Base-by-base conservation (phyloP, 1,140 invertebrate species). In the Caenorhabditis brenneri region DNA sequence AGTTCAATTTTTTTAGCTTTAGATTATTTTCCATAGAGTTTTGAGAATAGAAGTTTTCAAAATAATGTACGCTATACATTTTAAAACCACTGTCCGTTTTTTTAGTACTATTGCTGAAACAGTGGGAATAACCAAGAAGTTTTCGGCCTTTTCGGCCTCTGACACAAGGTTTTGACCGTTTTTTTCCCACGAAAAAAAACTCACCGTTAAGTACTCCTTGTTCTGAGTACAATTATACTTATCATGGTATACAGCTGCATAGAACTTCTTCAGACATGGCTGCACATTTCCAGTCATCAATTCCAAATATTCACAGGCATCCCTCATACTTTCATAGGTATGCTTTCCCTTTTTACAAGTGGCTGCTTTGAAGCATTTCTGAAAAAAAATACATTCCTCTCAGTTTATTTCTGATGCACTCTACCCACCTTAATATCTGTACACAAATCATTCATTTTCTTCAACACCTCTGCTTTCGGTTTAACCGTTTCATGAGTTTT, bases 231-330 rank as follows among this genome's bases (percentile, higher is more conserved):
- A 81, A 33, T 74, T 48, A n/a, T 74, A 74, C 10, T 74, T 33
- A 0, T 46, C 46, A 29, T 55, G 29, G 31, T 46, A 83, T 9
- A 65, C 74, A 12, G 74, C 81, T 16, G 46, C 46, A 78, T 51
- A 49, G 36, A 36, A 46, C 15, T 58, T 82, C 46, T 60, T 60
- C 39, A 48, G 3, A 46, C 53, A 46, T 19, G 42, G 46, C 39
- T 83, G 46, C 60, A 48, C 60, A 74, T 83, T 46, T 69, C 81
- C 60, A n/a, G 60, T 74, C 58, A 74, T 55, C 39, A 83, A 51
- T 49, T 65, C 74, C 60, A 74, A 33, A 46, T 48, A 27, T n/a
- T 74, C 74, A 78, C 60, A 83, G 31, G 74, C 81, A 49, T 83
- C 81, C n/a, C 65, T 33, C 65, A 74, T 74, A 42, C 65, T 74